Conservation (phyloP, 1,140 invertebrate species). For the Myzus persicae region DNA sequence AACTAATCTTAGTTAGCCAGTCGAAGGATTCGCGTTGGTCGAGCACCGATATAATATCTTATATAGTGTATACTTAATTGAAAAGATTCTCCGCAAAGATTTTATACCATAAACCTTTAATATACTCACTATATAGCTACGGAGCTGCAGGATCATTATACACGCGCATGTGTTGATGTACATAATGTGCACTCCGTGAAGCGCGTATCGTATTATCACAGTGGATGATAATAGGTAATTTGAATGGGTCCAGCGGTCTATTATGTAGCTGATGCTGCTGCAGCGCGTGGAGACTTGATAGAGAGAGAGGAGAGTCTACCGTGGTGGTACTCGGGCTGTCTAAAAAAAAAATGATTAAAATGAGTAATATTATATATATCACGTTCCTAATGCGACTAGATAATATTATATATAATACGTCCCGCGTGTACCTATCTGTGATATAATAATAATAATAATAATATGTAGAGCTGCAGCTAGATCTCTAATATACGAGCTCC, state of each 20-base stretch:
- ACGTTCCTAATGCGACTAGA: constrained; percentile 23
- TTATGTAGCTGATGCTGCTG: background rate
- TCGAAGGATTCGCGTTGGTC: background rate
- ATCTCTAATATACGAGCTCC: background rate
- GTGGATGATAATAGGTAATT: background rate
- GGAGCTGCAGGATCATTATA: background rate
- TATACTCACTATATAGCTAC: background rate
- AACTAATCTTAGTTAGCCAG: background rate
- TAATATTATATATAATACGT: constrained; percentile 17
- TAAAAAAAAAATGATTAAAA: constrained; percentile 4
- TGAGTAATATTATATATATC: constrained; percentile 4
- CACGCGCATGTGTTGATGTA: background rate
- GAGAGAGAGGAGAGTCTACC: background rate
- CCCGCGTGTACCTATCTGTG: background rate
- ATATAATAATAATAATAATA: background rate
- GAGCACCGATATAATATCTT: background rate
- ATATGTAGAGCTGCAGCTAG: background rate
- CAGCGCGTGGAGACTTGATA: background rate
- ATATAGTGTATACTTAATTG: background rate
- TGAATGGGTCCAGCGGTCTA: background rate
- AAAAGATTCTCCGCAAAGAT: background rate
- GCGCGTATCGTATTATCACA: background rate
- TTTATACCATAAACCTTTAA: background rate
- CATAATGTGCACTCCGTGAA: background rate
- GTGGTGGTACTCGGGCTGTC: background rate